Base-by-base conservation (phyloP, 2,113 vertebrate genomes). In the Nesospiza acunhae region DNA sequence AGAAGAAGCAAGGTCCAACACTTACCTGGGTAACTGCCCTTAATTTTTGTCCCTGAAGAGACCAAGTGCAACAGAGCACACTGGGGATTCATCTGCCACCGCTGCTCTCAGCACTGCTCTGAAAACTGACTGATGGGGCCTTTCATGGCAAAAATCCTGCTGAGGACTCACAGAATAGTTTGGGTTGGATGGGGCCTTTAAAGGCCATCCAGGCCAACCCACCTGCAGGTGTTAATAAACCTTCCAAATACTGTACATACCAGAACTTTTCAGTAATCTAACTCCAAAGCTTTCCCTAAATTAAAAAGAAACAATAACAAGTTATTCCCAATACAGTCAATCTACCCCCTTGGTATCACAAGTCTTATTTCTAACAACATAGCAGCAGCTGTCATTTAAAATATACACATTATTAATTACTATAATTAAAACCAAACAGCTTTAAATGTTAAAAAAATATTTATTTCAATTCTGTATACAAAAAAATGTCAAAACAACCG, bases 381-480 rank as follows among this genome's bases (percentile, higher is more conserved):
- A 6, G 44, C 37, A 37, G n/a, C n/a, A 76, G 66, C 33, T 87
- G 28, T 10, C 33, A 62, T 35, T 76, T 42, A 42, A 95, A 81
- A 63, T 27, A 41, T 0, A 30, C 0, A 7, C 13, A 6, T 85
- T 26, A 41, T 63, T 68, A 73, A 67, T 78, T 10, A 62, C 23
- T 27, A 11, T 10, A 84, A 84, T 67, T 21, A 79, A 87, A 83
- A 47, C 19, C 37, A 87, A 52, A 70, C 39, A 53, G 19, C 21
- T 72, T 60, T 27, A 89, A 59, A 64, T 17, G 44, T 92, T 81
- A 73, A 90, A 96, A 95, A 95, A 84, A 80, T 53, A 85, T 93
- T 90, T 96, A 97, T 96, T 97, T 88, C 20, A 26, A 41, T 69
- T 94, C 56, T 58, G 16, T 47, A 73, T 82, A 93, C 37, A 82